A percentile compares a stretch with the other conserved stretches of the same genome.
These are phyloP conservation scores for Limnephilus rhombicus DNA, from an alignment of 2,888 invertebrate species.

Conservation along the genomic window DNA sequence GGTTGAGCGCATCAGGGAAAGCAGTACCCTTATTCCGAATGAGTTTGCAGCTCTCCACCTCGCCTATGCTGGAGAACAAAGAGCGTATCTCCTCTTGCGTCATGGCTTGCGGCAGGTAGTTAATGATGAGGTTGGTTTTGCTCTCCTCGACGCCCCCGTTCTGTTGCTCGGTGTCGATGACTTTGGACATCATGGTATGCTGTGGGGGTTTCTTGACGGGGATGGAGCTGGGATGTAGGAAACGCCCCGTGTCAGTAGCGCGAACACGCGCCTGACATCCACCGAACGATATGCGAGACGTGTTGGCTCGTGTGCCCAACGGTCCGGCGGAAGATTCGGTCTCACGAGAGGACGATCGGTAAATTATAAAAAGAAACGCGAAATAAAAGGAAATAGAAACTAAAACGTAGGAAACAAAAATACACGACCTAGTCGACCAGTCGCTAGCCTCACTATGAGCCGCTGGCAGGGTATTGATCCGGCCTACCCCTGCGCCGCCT, in stretches of 20 bases:
- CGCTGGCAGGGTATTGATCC: conserved; percentile 67
- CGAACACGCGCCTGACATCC: conserved; percentile 55
- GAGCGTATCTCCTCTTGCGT: conserved; percentile 99
- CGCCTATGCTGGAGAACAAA: conserved; percentile 98
- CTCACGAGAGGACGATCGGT: conserved; percentile 55
- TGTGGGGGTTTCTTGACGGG: conserved; percentile 12
- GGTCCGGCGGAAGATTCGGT: conserved; percentile 2
- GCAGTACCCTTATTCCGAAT: conserved; percentile 98
- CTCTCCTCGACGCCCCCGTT: conserved; percentile 94
- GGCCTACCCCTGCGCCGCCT: conserved; percentile 71
- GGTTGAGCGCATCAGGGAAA: conserved; percentile 82
- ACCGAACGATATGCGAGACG: conserved; percentile 47
- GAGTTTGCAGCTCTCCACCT: conserved; percentile 99
- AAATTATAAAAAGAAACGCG: conserved; percentile 78
- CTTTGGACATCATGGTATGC: conserved; percentile 87
- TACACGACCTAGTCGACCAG: conserved; percentile 75
- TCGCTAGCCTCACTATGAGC: conserved; percentile 75
- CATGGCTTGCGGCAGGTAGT: conserved; percentile 99
- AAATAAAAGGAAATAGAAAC: conserved; percentile 74
- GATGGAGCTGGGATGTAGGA: conserved; percentile 33
- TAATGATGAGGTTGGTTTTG: conserved; percentile 99
- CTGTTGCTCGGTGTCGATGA: conserved; percentile 90
- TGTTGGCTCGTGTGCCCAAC: conserved; percentile 44
- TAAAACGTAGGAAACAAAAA: conserved; percentile 79
- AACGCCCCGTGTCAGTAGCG: conserved; percentile 61